phyloP scores from a whole-genome alignment of 2,797 vertebrate species.

The Gallinago stenura region DNA sequence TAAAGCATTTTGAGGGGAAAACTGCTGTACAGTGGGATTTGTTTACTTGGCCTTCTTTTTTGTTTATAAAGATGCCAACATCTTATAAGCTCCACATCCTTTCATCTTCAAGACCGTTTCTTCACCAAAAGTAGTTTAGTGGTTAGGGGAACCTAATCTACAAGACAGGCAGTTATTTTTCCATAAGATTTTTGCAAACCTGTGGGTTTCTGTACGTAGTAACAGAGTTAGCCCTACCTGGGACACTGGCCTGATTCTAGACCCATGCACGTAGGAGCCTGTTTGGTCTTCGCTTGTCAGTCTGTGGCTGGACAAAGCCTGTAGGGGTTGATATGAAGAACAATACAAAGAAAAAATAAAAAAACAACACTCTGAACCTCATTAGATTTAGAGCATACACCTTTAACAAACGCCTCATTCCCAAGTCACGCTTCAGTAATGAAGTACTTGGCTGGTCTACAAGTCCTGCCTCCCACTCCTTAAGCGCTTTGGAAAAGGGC shows the following conservation, averaged over 20 bases:
- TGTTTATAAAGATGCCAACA: neutral
- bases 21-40: neutral
- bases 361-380: neutral
- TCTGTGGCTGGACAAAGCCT: neutral
- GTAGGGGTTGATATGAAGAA: neutral
- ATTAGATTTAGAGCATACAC: neutral
- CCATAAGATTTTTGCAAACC: neutral
- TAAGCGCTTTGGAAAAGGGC: neutral
- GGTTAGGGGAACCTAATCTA: neutral
- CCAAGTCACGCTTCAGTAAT: neutral
- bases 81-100: neutral
- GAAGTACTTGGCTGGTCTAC: conserved; percentile 6
- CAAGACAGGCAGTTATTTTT: neutral
- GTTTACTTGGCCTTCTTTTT: conserved; percentile 7
- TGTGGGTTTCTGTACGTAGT: neutral
- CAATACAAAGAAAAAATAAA: neutral
- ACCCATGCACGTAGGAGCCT: neutral
- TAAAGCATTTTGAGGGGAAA: neutral
- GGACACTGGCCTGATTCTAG: neutral
- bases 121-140: neutral
- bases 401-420: conserved; percentile 27
- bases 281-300: neutral
- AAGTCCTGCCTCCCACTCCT: neutral
- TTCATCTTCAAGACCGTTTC: neutral
- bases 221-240: neutral